These are phyloP conservation scores for Cydia strobilella DNA, from an alignment of 1,140 invertebrate genomes.

Conservation along the genomic window DNA sequence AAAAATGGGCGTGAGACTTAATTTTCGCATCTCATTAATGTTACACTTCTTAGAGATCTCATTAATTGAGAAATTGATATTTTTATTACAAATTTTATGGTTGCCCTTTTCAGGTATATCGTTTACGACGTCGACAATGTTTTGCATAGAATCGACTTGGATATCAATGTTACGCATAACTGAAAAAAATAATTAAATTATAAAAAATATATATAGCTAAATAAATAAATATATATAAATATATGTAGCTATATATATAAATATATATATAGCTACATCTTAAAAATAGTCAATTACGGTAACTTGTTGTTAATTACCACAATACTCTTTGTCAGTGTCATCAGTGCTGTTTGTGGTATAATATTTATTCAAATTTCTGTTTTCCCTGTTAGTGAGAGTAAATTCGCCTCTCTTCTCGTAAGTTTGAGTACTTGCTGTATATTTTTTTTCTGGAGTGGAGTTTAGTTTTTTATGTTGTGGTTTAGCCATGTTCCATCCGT, in stretches of 20 bases:
- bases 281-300: background rate
- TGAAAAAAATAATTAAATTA: background rate
- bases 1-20: constrained; percentile 43
- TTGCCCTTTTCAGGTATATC: background rate
- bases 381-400: background rate
- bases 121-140: background rate
- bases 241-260: background rate
- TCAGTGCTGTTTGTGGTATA: background rate
- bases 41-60: background rate
- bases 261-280: background rate
- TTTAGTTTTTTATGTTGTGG: background rate
- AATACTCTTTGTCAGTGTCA: background rate
- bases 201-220: background rate
- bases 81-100: background rate
- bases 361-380: background rate
- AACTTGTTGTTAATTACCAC: background rate
- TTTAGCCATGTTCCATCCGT: constrained; percentile 6
- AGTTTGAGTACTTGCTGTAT: background rate
- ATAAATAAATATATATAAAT: background rate
- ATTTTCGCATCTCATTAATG: constrained; percentile 11
- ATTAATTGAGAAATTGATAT: background rate
- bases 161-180: background rate
- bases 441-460: background rate
- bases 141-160: background rate
- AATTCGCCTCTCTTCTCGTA: background rate